Evolutionary conservation across 2,888 invertebrate genomes (phyloP).

Genomic region (Tridacna gigas): DNA sequence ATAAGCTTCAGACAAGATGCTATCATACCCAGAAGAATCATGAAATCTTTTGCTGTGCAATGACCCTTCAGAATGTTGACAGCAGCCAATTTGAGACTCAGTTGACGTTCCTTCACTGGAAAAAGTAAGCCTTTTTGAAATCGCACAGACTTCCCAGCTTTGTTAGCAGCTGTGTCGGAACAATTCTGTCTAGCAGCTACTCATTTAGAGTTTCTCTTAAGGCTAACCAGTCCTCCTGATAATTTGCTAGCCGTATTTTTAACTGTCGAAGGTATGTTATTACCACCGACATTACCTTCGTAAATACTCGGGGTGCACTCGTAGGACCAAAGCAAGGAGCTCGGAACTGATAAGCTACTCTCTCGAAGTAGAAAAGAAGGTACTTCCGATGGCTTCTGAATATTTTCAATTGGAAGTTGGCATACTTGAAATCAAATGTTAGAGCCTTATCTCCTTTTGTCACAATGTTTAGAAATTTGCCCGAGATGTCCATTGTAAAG

Average conservation of each 20-base stretch:
- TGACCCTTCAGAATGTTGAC: no score
- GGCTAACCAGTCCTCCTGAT: conserved; percentile 43
- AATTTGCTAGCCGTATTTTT: conserved; percentile 33
- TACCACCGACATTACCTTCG: conserved; percentile 51
- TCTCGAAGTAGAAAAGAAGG: conserved; percentile 41
- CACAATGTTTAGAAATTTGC: conserved; percentile 45
- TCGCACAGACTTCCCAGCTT: conserved; percentile 14
- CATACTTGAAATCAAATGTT: conserved; percentile 47
- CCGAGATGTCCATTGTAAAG: conserved; percentile 56
- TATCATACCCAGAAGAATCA: no score
- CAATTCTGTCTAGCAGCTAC: conserved; percentile 21
- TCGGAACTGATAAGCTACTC: conserved; percentile 39
- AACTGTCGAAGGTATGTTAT: conserved; percentile 31
- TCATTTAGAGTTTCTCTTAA: conserved; percentile 24
- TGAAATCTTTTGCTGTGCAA: no score
- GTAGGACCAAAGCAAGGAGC: conserved; percentile 53
- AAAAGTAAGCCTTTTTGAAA: no score
- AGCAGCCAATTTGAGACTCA: no score
- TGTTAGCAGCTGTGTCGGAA: conserved; percentile 17
- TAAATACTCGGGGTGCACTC: conserved; percentile 41
- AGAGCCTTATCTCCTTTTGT: conserved; percentile 45
- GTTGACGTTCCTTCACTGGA: no score
- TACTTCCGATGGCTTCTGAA: conserved; percentile 41
- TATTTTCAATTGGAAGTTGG: conserved; percentile 47
- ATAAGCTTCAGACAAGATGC: no score